These are phyloP conservation scores for Molanna angustata DNA, from an alignment of 2,888 invertebrate genomes.

Conservation along the genomic window DNA sequence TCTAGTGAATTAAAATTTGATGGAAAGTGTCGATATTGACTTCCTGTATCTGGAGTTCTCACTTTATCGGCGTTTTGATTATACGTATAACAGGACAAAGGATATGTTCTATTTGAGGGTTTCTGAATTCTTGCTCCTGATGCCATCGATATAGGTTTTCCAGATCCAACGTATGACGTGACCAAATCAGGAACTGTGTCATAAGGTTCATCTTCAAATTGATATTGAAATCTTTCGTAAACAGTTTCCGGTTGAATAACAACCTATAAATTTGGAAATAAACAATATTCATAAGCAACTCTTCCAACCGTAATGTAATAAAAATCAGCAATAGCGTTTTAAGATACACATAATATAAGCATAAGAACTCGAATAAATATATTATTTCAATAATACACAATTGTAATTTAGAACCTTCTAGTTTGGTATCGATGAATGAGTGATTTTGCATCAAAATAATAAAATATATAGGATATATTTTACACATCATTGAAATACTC, in stretches of 20 bases:
- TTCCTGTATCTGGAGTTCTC: slow-evolving; percentile 9
- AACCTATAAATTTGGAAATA: slow-evolving; percentile 52
- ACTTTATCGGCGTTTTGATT: slow-evolving; percentile 14
- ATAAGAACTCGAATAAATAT: slow-evolving; percentile 5
- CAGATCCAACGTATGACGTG: slow-evolving; percentile 89
- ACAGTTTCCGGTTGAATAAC: slow-evolving; percentile 86
- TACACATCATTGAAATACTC: too few species aligned
- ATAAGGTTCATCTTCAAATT: slow-evolving; percentile 92
- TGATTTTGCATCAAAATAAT: too few species aligned
- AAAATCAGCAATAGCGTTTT: too few species aligned
- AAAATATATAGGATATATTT: too few species aligned
- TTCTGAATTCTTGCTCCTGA: slow-evolving; percentile 85
- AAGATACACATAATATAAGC: too few species aligned
- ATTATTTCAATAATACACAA: too few species aligned
- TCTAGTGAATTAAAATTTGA: slow-evolving; percentile 43
- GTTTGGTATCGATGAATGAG: too few species aligned
- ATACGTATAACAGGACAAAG: slow-evolving; percentile 58
- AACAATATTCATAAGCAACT: too few species aligned
- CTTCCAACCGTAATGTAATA: too few species aligned
- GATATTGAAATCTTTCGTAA: slow-evolving; percentile 87
- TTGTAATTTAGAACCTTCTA: too few species aligned
- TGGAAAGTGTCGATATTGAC: slow-evolving; percentile 31
- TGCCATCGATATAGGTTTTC: slow-evolving; percentile 82
- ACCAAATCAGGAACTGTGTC: slow-evolving; percentile 92
- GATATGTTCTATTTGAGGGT: slow-evolving; percentile 79